Evolutionary conservation across 2,888 invertebrate species (phyloP), one percentile per base, ranked within the genome.

Genomic region (Ophraella communa): DNA sequence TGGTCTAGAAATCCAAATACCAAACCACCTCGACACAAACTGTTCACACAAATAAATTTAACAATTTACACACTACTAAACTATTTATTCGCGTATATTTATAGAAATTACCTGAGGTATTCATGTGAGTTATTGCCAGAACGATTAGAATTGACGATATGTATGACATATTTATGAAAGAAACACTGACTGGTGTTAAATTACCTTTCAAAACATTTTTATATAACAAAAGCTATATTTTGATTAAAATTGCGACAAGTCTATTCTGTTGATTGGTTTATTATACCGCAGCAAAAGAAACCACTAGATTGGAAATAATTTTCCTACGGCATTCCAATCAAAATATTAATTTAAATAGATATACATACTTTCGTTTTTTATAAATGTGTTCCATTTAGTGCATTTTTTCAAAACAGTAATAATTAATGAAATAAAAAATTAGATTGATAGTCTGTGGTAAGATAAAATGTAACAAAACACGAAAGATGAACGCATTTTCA

Each of bases 61-160:
- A 44, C n/a, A 30, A 30, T 30, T 10, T 30, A 30, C 30, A 30
- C 10, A 10, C 11, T 11, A 30, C 30, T 30, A 10, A 10, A 30
- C 30, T 30, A 30, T 30, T 10, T 30, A 30, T 30, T 30, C 10
- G 27, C 10, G 27, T 42, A 27, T 39, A 52, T 52, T 57, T 52
- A 23, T 33, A 21, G n/a, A 52, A 57, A 27, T 59, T 64, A 64
- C 64, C 64, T 54, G 59, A 49, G n/a, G n/a, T n/a, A 27, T 49
- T 55, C 11, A 54, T 18, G 20, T 23, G 35, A 45, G 27, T 53
- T 39, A 64, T 54, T 45, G 44, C 52, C 10, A 58, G 21, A 49
- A 42, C 11, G 14, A 52, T 23, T 55, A 55, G 21, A 17, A 45
- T 27, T 39, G 49, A 47, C 17, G 23, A 33, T 27, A 42, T 11